Evolutionary conservation across 2,888 invertebrate genomes (phyloP), one percentile per base, ranked within the genome.

Genomic region (Euphydryas editha): DNA sequence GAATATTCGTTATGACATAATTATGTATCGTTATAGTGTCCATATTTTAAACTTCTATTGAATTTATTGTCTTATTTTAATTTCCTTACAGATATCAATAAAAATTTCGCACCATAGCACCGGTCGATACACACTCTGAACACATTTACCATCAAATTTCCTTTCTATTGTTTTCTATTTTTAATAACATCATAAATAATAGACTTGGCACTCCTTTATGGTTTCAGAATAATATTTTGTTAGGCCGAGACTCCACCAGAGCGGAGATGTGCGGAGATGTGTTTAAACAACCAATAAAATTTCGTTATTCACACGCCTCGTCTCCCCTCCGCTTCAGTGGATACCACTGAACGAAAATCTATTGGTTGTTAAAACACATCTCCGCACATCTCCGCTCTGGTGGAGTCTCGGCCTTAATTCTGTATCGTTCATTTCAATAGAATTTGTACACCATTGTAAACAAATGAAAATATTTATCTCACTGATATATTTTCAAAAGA

Each of bases 41-140:
- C 24, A 20, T 24, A 15, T 51, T n/a, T 47, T 47, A 47, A 47
- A 20, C 20, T 51, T 47, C 15, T 51, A 24, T 51, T 51, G 49
- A 49, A 47, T 51, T 58, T 63, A 58, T 58, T 63, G 63, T 63
- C 63, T 51, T 24, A 51, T 15, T 24, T 21, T 21, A 51, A 24
- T 47, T 46, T 59, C 17, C 17, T 36, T 36, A 57, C 11, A 51
- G 13, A 58, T 59, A 64, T 30, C 51, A 42, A 63, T 37, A 63
- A 51, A 36, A 20, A 42, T 64, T 64, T 58, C 51, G 63, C 59
- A 30, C 30, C 18, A 20, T 64, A 64, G 63, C 63, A 64, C 63
- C 59, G 58, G 63, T 59, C 24, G 15, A 39, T 59, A 63, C 21
- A 18, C 37, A 58, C 37, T 49, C 24, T 63, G 63, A 63, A 63